A percentile compares a stretch with the other conserved stretches of the same genome.
Evolutionary conservation across 2,888 invertebrate species (phyloP).

Genomic region (Carcina quercana): DNA sequence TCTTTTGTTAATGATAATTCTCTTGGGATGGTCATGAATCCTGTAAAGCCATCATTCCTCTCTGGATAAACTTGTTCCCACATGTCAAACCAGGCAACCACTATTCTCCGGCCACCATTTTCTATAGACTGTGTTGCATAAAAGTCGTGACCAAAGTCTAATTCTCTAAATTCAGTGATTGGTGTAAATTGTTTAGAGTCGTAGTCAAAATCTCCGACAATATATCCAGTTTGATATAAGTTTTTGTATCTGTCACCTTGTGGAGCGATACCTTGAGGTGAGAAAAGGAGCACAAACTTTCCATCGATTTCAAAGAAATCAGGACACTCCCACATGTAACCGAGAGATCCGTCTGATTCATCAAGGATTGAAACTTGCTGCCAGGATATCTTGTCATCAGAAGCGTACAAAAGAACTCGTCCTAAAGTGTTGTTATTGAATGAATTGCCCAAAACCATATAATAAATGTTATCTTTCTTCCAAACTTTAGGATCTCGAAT

Average conservation of each 20-base stretch:
- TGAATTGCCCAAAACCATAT: slow-evolving; percentile 61
- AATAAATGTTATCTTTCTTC: slow-evolving; percentile 44
- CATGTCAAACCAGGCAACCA: slow-evolving; percentile 60
- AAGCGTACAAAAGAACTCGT: slow-evolving; percentile 43
- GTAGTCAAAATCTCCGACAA: slow-evolving; percentile 56
- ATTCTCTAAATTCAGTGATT: slow-evolving; percentile 35
- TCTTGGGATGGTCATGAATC: slow-evolving; percentile 52
- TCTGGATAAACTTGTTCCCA: slow-evolving; percentile 58
- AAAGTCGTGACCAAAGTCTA: slow-evolving; percentile 57
- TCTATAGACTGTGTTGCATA: slow-evolving; percentile 58
- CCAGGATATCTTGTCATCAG: slow-evolving; percentile 46
- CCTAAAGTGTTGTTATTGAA: slow-evolving; percentile 38
- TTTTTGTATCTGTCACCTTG: slow-evolving; percentile 48
- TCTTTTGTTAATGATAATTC: slow-evolving; percentile 31
- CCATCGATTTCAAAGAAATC: slow-evolving; percentile 58
- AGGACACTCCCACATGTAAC: slow-evolving; percentile 70
- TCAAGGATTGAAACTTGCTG: slow-evolving; percentile 32
- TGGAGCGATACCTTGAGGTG: slow-evolving; percentile 51
- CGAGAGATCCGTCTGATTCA: slow-evolving; percentile 44
- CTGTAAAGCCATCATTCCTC: slow-evolving; percentile 47
- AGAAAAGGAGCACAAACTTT: slow-evolving; percentile 49
- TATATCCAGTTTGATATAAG: slow-evolving; percentile 54
- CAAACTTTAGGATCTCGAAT: slow-evolving; percentile 68
- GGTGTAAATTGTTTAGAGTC: slow-evolving; percentile 32
- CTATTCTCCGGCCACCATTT: slow-evolving; percentile 35